phyloP scores from a whole-genome alignment of 2,797 vertebrate species.

The Esox masquinongy region DNA sequence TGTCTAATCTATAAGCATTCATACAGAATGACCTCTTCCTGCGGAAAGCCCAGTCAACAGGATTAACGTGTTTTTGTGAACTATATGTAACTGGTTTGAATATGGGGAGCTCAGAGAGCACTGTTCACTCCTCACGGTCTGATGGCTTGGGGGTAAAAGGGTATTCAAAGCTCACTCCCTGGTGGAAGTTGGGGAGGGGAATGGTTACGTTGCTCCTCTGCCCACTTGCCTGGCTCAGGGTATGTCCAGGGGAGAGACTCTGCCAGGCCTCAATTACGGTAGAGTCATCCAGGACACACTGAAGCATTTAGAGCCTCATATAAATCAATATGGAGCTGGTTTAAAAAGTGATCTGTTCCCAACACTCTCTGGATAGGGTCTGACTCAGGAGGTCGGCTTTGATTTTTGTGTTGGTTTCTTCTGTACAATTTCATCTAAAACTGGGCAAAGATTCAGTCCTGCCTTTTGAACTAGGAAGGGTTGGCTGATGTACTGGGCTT shows the following conservation, averaged over 20 bases:
- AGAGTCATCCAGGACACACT: constrained; percentile 79
- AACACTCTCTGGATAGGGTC: constrained; percentile 62
- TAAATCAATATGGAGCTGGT: constrained; percentile 78
- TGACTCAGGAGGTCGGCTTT: constrained; percentile 57
- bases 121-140: not conserved
- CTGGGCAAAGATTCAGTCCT: constrained; percentile 19
- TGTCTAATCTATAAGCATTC: not conserved
- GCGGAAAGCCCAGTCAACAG: not conserved
- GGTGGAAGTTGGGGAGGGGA: constrained; percentile 36
- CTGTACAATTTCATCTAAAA: constrained; percentile 40
- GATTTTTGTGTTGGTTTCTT: constrained; percentile 41
- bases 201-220: constrained; percentile 59
- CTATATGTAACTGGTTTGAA: not conserved
- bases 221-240: constrained; percentile 67
- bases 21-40: not conserved
- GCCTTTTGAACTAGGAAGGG: constrained; percentile 33
- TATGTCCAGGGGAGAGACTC: constrained; percentile 67
- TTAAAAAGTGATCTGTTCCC: constrained; percentile 68
- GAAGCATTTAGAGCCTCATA: constrained; percentile 79
- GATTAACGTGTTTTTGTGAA: not conserved
- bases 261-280: constrained; percentile 78
- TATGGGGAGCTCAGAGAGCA: constrained; percentile 1
- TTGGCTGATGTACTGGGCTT: constrained; percentile 40
- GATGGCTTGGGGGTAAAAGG: constrained; percentile 5
- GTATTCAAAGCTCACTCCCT: constrained; percentile 38